Evolutionary conservation across 2,888 invertebrate genomes (phyloP).

Genomic region (Andrena chrysosceles): DNA sequence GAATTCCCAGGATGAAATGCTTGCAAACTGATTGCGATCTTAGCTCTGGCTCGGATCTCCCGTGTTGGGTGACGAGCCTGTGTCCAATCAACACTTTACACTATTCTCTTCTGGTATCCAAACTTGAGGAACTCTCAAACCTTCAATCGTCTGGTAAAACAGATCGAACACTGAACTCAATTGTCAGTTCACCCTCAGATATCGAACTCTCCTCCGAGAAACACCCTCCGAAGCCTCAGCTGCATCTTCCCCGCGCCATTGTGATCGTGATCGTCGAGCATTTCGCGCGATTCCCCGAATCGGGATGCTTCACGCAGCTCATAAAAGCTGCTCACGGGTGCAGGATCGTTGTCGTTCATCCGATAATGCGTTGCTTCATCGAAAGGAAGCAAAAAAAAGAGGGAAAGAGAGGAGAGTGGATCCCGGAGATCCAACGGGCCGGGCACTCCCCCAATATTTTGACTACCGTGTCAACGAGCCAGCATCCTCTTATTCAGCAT

Average conservation of each 20-base stretch:
- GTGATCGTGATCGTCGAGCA: no score
- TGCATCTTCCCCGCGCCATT: no score
- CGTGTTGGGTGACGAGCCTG: neutral
- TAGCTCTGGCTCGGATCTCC: neutral
- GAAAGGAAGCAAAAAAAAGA: neutral
- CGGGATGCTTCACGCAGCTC: neutral
- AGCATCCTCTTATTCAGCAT: conserved; percentile 78
- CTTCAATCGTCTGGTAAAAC: no score
- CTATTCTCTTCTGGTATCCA: no score
- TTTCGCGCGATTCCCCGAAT: conserved; percentile 9
- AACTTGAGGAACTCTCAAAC: no score
- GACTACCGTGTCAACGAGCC: conserved; percentile 83
- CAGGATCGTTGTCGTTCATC: neutral
- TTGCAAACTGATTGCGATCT: neutral
- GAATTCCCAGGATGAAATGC: neutral
- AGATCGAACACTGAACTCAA: no score
- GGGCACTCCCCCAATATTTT: conserved; percentile 84
- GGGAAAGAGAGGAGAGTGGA: conserved; percentile 1
- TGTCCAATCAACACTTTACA: no score
- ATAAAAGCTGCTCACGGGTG: conserved; percentile 4
- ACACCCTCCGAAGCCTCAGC: no score
- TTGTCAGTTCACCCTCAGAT: no score
- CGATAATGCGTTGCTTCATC: neutral
- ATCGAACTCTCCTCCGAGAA: no score
- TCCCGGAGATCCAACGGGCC: conserved; percentile 26